phyloP scores from a whole-genome alignment of 2,113 vertebrate species.

The Anguilla japonica region DNA sequence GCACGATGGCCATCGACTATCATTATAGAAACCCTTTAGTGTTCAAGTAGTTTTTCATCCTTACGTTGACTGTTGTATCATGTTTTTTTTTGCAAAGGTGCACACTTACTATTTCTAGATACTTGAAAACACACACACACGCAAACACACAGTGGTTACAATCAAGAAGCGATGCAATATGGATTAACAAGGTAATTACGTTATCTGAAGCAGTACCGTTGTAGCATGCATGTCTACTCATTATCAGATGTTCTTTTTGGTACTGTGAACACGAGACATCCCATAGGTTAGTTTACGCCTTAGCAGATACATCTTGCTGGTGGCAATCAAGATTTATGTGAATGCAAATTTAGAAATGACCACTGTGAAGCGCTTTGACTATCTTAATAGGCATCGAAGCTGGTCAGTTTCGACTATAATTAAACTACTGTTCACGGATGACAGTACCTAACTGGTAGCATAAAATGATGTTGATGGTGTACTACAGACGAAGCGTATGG shows the following conservation, averaged over 20 bases:
- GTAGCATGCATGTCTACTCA: not conserved
- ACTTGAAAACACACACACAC: not conserved
- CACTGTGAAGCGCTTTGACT: not conserved
- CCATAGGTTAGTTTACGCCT: not conserved
- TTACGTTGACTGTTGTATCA: not conserved
- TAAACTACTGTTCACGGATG: not conserved
- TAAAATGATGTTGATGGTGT: not conserved
- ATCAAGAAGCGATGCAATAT: not conserved
- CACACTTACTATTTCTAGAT: not conserved
- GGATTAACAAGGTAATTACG: not conserved
- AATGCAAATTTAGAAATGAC: not conserved
- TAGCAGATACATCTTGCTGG: not conserved
- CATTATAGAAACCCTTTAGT: not conserved
- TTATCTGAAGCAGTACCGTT: not conserved
- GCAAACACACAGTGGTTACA: not conserved
- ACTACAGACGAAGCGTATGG: not conserved
- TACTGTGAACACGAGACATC: not conserved
- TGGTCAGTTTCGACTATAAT: no score
- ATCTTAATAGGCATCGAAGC: not conserved
- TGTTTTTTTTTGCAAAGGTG: not conserved
- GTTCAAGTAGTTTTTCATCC: conserved; percentile 1
- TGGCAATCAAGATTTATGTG: not conserved
- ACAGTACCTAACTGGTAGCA: not conserved
- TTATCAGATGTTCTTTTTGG: not conserved
- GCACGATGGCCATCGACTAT: not conserved